Percentiles rank a stretch among this genome's conserved stretches.
These are phyloP conservation scores for Porphyrio hochstetteri DNA, from an alignment of 2,113 vertebrate genomes.

Conservation along the genomic window DNA sequence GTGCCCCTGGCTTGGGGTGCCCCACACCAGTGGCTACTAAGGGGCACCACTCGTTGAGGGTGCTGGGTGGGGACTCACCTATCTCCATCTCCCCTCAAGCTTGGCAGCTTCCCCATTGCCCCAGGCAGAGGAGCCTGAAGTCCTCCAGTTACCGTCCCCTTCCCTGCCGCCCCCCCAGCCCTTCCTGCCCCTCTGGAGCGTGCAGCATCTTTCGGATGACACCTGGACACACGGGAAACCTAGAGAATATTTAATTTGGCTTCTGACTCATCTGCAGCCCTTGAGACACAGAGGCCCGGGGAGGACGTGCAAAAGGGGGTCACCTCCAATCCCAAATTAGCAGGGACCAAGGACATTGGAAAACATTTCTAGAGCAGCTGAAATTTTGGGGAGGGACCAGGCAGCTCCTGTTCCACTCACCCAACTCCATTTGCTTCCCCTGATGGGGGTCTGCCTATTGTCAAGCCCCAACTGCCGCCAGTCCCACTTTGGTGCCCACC, in stretches of 20 bases:
- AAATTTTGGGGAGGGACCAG: not conserved
- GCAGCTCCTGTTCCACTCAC: not conserved
- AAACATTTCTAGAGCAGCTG: conserved; percentile 39
- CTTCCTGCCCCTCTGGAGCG: rapidly evolving
- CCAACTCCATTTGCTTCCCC: not conserved
- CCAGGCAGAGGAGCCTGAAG: not conserved
- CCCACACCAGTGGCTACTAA: rapidly evolving
- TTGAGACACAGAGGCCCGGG: not conserved
- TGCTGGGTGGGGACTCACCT: not conserved
- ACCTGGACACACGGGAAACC: not conserved
- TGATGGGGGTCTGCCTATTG: not conserved
- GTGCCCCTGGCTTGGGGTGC: not conserved
- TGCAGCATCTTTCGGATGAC: not conserved
- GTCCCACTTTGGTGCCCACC: not conserved
- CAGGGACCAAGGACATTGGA: conserved; percentile 24
- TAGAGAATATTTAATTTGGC: not conserved
- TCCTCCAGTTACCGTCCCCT: not conserved
- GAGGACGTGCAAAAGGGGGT: not conserved
- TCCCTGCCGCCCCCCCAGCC: not conserved
- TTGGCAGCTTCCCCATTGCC: not conserved
- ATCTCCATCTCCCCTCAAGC: not conserved
- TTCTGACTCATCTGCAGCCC: not conserved
- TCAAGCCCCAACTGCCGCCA: rapidly evolving
- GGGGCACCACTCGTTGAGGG: not conserved
- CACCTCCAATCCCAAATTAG: conserved; percentile 58